Evolutionary conservation across 2,888 invertebrate genomes (phyloP).

Genomic region (Orthosia gothica): DNA sequence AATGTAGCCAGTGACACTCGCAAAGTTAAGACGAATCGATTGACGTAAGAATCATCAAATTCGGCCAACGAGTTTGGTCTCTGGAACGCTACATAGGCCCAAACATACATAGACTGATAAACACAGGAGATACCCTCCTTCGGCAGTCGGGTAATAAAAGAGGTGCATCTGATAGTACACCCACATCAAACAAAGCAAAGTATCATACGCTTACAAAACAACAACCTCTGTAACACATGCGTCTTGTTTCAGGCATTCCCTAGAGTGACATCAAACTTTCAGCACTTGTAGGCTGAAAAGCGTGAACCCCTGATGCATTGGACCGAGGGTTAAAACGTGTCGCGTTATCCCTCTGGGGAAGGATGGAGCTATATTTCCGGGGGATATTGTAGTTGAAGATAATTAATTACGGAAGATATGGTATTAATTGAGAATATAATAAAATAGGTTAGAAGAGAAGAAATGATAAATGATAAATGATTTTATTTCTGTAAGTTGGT

Average conservation of each 20-base stretch:
- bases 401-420: constrained; percentile 8
- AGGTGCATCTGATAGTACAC: too few relatives aligned
- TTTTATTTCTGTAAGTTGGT: too few relatives aligned
- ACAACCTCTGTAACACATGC: constrained; percentile 12
- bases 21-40: too few relatives aligned
- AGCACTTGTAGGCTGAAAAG: constrained; percentile 38
- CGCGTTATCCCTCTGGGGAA: constrained; percentile 13
- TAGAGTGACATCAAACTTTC: constrained; percentile 37
- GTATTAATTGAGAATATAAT: not conserved
- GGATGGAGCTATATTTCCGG: constrained; percentile 22
- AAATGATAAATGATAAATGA: too few relatives aligned
- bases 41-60: too few relatives aligned
- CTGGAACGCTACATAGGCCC: too few relatives aligned
- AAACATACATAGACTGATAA: too few relatives aligned
- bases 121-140: too few relatives aligned
- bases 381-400: not conserved
- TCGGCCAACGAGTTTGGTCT: too few relatives aligned
- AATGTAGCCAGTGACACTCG: too few relatives aligned
- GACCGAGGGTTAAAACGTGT: constrained; percentile 12
- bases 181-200: not conserved
- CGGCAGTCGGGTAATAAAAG: too few relatives aligned
- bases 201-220: not conserved
- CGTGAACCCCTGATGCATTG: not conserved
- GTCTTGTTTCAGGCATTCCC: constrained; percentile 33
- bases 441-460: not conserved